Evolutionary conservation across 2,113 vertebrate species (phyloP).

Genomic region (Oxyura jamaicensis): DNA sequence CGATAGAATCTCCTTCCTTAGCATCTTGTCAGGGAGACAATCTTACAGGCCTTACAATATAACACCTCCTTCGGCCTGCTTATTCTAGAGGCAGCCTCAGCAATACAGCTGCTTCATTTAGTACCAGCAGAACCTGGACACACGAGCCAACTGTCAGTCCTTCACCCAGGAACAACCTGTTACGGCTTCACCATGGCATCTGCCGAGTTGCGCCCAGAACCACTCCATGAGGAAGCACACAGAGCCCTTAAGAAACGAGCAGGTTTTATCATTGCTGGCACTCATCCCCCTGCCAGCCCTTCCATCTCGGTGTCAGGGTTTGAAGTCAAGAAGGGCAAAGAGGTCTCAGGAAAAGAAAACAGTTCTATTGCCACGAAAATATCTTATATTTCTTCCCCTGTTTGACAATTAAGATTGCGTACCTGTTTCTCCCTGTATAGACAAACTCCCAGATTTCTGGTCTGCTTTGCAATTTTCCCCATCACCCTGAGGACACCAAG

Average conservation of each 20-base stretch:
- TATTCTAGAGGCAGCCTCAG: background rate
- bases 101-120: background rate
- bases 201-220: background rate
- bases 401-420: background rate
- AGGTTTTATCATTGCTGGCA: background rate
- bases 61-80: background rate
- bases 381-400: background rate
- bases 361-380: background rate
- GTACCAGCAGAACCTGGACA: background rate
- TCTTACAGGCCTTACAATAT: background rate
- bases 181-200: background rate
- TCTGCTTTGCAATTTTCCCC: slow-evolving; percentile 77
- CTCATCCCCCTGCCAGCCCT: background rate
- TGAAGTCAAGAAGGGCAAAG: background rate
- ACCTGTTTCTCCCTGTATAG: slow-evolving; percentile 77
- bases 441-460: slow-evolving; percentile 26
- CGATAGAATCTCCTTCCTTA: background rate
- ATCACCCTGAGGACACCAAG: slow-evolving; percentile 77
- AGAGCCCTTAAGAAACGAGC: background rate
- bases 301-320: fast-evolving
- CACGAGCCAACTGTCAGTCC: background rate
- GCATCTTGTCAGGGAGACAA: background rate
- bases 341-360: background rate
- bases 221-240: fast-evolving
- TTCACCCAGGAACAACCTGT: background rate